Evolutionary conservation across 2,888 invertebrate genomes (phyloP).

Genomic region (Therioaphis trifolii): DNA sequence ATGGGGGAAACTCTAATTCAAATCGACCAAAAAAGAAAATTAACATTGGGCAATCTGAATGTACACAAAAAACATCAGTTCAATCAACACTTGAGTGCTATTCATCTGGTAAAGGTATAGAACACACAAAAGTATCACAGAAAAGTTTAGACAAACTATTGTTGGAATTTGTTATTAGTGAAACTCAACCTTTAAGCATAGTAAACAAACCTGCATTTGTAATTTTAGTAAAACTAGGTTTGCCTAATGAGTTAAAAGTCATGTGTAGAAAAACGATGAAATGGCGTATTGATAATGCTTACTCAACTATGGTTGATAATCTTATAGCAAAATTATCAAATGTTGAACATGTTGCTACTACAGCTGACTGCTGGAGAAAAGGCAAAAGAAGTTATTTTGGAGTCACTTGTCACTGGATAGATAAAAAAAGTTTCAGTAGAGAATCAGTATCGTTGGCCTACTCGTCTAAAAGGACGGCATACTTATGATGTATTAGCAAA

Average conservation of each 20-base stretch:
- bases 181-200: slow-evolving; percentile 35
- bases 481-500: slow-evolving; percentile 28
- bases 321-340: background rate
- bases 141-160: slow-evolving; percentile 21
- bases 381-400: slow-evolving; percentile 22
- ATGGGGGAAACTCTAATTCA: slow-evolving; percentile 8
- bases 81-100: slow-evolving; percentile 19
- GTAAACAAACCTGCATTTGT: slow-evolving; percentile 23
- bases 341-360: slow-evolving; percentile 2
- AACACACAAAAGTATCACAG: background rate
- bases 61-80: slow-evolving; percentile 9
- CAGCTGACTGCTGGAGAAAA: slow-evolving; percentile 39
- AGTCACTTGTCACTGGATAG: slow-evolving; percentile 41
- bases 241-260: slow-evolving; percentile 20
- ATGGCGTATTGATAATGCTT: slow-evolving; percentile 12
- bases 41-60: slow-evolving; percentile 10
- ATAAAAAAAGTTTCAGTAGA: background rate
- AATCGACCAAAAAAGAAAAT: background rate
- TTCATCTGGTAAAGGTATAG: background rate
- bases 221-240: slow-evolving; percentile 20
- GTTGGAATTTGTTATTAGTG: slow-evolving; percentile 34
- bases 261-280: slow-evolving; percentile 37
- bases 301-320: slow-evolving; percentile 11
- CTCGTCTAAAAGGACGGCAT: slow-evolving; percentile 12
- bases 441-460: slow-evolving; percentile 23